phyloP scores from a whole-genome alignment of 1,140 invertebrate species.

The Hirudo medicinalis region DNA sequence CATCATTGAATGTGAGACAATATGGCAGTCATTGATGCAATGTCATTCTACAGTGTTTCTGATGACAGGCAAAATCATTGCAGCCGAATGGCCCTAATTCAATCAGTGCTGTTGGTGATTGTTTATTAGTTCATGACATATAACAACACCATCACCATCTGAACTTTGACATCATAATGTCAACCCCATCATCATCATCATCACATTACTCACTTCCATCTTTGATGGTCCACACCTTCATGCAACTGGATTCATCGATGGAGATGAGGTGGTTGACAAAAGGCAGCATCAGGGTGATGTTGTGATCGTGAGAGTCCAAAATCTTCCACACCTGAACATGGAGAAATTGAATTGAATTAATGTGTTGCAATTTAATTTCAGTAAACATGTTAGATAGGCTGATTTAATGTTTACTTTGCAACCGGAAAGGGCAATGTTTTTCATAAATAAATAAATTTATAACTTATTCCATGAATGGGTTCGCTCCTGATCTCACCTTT shows the following conservation, averaged over 20 bases:
- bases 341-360: neutral
- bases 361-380: neutral
- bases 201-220: constrained; percentile 45
- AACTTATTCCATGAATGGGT: neutral
- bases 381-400: neutral
- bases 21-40: no score
- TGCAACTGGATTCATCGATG: constrained; percentile 59
- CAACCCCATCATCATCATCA: no score
- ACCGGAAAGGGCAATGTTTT: neutral
- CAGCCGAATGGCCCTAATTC: no score
- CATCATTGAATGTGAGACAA: no score
- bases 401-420: no score
- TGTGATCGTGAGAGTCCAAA: constrained; percentile 58
- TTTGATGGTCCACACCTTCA: constrained; percentile 76
- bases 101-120: no score
- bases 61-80: no score
- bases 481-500: constrained; percentile 44
- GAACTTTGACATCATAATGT: no score
- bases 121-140: no score
- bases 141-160: no score
- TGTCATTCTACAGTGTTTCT: no score
- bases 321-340: constrained; percentile 53
- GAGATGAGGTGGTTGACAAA: constrained; percentile 74
- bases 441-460: neutral
- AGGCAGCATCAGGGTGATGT: constrained; percentile 66